Evolutionary conservation across 2,797 vertebrate genomes (phyloP).

Genomic region (Cygnus olor): DNA sequence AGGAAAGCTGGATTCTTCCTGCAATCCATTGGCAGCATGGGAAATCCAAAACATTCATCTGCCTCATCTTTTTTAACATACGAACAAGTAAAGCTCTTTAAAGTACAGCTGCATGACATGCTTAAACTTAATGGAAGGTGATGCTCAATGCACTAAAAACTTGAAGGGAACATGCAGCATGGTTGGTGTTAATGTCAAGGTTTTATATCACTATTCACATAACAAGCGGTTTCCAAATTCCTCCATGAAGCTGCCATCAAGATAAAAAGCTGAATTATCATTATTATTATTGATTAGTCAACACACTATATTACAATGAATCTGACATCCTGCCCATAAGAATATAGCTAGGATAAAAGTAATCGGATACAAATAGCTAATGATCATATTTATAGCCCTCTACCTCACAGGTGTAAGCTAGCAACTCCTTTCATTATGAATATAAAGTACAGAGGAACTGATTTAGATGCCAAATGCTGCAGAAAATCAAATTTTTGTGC

Average conservation of each 20-base stretch:
- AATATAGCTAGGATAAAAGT: slow-evolving; percentile 20
- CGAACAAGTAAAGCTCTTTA: background rate
- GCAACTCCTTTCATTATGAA: background rate
- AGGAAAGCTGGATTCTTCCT: slow-evolving; percentile 13
- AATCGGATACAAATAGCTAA: slow-evolving; percentile 27
- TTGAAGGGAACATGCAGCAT: background rate
- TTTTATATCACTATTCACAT: slow-evolving; percentile 9
- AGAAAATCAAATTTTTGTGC: background rate
- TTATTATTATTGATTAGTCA: slow-evolving; percentile 45
- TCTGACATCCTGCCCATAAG: background rate
- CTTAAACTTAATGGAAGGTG: slow-evolving; percentile 18
- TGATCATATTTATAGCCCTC: slow-evolving; percentile 20
- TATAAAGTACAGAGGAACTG: background rate
- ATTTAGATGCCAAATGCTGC: background rate
- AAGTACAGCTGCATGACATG: background rate
- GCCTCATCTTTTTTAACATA: background rate
- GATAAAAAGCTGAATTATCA: slow-evolving; percentile 31
- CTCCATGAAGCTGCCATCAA: background rate
- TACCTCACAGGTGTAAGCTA: slow-evolving; percentile 5
- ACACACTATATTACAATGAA: background rate
- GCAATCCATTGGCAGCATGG: background rate
- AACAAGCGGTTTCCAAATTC: slow-evolving; percentile 40
- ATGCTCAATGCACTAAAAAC: background rate
- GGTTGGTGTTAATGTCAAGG: background rate
- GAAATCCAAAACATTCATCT: background rate